Percentiles rank a stretch among this genome's conserved stretches.
phyloP scores from a whole-genome alignment of 2,797 vertebrate genomes.

The Lepilemur septentrionalis region DNA sequence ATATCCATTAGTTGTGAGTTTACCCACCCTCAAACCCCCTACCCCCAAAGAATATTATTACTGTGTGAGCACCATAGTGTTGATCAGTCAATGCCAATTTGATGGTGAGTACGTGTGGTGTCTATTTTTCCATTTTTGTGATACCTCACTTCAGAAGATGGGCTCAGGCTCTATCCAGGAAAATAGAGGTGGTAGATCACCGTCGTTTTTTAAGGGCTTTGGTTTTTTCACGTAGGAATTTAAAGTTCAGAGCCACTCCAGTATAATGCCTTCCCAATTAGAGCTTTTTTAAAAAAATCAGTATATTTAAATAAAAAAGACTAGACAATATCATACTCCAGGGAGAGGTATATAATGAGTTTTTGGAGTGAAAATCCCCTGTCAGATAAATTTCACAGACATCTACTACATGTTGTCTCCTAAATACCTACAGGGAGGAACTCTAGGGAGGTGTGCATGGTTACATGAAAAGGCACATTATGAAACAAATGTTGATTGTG shows the following conservation, averaged over 20 bases:
- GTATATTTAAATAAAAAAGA: neutral
- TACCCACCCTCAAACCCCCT: too few relatives aligned
- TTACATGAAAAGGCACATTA: neutral
- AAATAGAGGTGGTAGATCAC: too few relatives aligned
- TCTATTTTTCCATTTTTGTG: too few relatives aligned
- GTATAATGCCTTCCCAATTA: neutral
- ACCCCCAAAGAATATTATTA: too few relatives aligned
- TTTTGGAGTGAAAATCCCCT: neutral
- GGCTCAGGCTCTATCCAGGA: too few relatives aligned
- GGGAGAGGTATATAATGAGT: neutral
- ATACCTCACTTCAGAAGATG: too few relatives aligned
- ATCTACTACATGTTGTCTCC: neutral
- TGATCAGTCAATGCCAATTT: too few relatives aligned
- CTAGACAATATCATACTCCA: neutral
- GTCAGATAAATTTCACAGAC: neutral
- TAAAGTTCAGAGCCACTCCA: neutral
- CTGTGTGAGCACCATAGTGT: too few relatives aligned
- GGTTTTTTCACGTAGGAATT: neutral
- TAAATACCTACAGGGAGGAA: neutral
- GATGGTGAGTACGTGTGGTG: too few relatives aligned
- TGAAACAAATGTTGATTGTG: neutral
- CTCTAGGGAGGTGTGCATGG: neutral
- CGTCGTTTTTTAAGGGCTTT: neutral
- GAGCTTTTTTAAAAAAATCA: neutral
- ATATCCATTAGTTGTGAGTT: too few relatives aligned